Evolutionary conservation across 2,888 invertebrate species (phyloP).

Genomic region (Bruchidius siliquastri): DNA sequence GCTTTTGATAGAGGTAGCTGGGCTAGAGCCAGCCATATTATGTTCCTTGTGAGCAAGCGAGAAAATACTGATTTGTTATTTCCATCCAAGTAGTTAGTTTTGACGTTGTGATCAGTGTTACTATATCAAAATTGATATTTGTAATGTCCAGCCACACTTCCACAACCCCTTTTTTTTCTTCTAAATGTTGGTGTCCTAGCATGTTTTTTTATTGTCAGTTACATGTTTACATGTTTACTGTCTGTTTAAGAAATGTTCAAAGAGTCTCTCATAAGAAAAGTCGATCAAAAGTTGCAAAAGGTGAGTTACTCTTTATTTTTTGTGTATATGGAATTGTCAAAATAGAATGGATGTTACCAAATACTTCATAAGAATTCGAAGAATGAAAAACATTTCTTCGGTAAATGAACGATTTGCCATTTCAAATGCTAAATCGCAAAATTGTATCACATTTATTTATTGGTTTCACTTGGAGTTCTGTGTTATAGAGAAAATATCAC

Average conservation of each 20-base stretch:
- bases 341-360: no score
- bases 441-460: no score
- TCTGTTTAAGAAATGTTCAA: neutral
- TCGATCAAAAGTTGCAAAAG: neutral
- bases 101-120: neutral
- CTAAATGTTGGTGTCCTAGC: neutral
- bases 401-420: no score
- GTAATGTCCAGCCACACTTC: neutral
- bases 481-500: no score
- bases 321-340: neutral
- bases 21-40: constrained; percentile 21
- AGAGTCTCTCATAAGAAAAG: neutral
- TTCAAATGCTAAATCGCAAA: no score
- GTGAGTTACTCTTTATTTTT: neutral
- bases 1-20: neutral
- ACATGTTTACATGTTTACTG: neutral
- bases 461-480: no score
- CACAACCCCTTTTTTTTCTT: neutral
- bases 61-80: neutral
- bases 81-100: neutral
- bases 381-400: no score
- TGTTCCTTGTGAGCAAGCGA: constrained; percentile 9
- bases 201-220: neutral
- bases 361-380: no score
- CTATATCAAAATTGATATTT: neutral